phyloP scores from a whole-genome alignment of 2,888 invertebrate genomes.

The Lissonota sp. region DNA sequence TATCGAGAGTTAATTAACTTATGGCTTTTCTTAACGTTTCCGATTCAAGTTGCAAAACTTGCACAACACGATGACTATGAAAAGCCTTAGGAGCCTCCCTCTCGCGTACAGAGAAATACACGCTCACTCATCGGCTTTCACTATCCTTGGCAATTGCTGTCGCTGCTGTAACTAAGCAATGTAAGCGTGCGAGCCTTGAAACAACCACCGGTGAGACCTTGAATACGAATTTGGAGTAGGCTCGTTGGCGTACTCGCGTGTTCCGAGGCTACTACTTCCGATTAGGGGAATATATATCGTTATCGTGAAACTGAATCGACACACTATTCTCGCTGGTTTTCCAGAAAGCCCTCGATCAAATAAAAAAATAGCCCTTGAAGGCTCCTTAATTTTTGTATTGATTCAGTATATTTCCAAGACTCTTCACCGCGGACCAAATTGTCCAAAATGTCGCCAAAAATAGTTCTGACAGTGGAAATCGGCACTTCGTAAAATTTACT shows the following conservation, averaged over 20 bases:
- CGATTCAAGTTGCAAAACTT: not conserved
- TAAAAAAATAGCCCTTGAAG: no score
- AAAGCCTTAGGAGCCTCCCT: not conserved
- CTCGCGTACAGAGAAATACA: constrained; percentile 6
- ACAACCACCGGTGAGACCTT: constrained; percentile 69
- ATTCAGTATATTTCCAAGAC: no score
- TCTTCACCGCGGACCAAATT: no score
- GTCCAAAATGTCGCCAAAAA: no score
- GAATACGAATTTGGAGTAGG: constrained; percentile 70
- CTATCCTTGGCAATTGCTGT: constrained; percentile 72
- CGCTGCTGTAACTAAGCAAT: constrained; percentile 47
- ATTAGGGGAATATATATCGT: constrained; percentile 52
- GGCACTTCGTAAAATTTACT: no score
- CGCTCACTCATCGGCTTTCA: constrained; percentile 69
- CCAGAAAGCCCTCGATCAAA: no score
- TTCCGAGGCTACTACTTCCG: constrained; percentile 63
- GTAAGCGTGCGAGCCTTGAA: constrained; percentile 69
- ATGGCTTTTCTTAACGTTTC: no score
- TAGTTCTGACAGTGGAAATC: no score
- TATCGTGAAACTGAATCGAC: constrained; percentile 26
- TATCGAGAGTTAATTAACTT: no score
- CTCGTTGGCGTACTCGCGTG: constrained; percentile 60
- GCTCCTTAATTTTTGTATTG: no score
- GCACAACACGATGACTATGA: constrained; percentile 9
- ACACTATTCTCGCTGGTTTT: no score